Base-by-base conservation (phyloP, 2,797 vertebrate species). In the Dendrocincla tyrannina region DNA sequence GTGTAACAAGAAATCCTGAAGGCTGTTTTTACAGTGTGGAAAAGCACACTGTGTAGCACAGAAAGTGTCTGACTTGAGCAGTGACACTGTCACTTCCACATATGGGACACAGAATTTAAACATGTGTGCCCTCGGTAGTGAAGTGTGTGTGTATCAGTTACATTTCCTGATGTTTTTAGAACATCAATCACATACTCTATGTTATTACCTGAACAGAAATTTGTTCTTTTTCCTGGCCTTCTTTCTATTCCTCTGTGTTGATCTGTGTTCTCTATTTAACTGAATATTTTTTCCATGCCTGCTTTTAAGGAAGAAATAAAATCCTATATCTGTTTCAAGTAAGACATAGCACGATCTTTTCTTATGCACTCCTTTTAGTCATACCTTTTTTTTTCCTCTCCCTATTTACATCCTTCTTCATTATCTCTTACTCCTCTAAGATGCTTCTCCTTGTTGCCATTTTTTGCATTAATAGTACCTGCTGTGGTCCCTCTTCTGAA, bases 241-340 rank as follows among this genome's bases (percentile, higher is more conserved):
- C 22, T 23, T 11, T 87, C 28, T 70, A 2, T 70, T 91, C 24
- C 17, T 85, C 17, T 70, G 4, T 47, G 89, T 77, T 85, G 24
- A 56, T 56, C 52, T 62, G 15, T 56, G 6, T 82, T 88, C 28
- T 80, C 7, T 42, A 3, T 75, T 70, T 80, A 50, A 67, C 24
- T 33, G 12, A 86, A 3, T 72, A 16, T 67, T 89, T 92, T 70
- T 63, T 88, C 41, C 55, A 32, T 88, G 42, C 62, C 24, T 75
- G 15, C 44, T 89, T 89, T 89, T 84, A 79, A 93, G 78, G 69
- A 81, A 92, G 79, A 95, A 92, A 79, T 67, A 89, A 87, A 91
- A 91, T 56, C 56, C 41, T 81, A 0, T 55, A n/a, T 59, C 23
- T 76, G 13, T 70, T 91, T 82, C 20, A 77, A 81, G 62, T 84